phyloP scores from a whole-genome alignment of 2,888 invertebrate species.

The Nymphalis c-album region DNA sequence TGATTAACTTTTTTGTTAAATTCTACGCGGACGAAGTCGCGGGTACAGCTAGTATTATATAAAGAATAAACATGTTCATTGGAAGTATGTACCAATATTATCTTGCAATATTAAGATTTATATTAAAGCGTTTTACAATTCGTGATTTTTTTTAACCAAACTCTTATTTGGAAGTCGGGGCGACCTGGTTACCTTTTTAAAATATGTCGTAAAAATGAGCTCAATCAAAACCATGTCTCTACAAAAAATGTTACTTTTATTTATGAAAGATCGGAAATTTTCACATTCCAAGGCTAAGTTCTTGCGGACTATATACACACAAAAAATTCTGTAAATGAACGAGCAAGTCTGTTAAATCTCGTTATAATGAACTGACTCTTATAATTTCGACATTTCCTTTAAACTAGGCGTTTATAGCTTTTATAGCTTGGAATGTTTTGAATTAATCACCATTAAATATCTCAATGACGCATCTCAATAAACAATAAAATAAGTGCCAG shows the following conservation, averaged over 20 bases:
- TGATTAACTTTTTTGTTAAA: no score
- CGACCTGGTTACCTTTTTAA: constrained; percentile 21
- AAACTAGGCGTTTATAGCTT: no score
- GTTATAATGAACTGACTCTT: no score
- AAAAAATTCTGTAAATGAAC: not conserved
- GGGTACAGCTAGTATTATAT: no score
- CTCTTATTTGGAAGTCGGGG: constrained; percentile 7
- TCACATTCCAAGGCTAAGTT: not conserved
- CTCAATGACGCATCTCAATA: no score
- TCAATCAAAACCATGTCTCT: constrained; percentile 10
- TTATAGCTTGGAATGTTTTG: no score
- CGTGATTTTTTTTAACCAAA: not conserved
- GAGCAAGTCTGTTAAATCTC: no score
- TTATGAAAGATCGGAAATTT: not conserved
- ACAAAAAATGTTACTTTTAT: not conserved
- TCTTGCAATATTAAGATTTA: not conserved
- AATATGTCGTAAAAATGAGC: constrained; percentile 17
- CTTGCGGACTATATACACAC: not conserved
- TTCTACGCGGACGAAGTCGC: no score
- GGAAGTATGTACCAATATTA: constrained; percentile 2
- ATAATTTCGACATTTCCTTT: no score
- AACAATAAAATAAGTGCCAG: no score
- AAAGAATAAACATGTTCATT: constrained; percentile 1
- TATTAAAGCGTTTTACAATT: not conserved
- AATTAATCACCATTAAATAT: no score